Percentiles rank a stretch among this genome's conserved stretches.
Evolutionary conservation across 2,797 vertebrate genomes (phyloP).

Genomic region (Momotus momota): DNA sequence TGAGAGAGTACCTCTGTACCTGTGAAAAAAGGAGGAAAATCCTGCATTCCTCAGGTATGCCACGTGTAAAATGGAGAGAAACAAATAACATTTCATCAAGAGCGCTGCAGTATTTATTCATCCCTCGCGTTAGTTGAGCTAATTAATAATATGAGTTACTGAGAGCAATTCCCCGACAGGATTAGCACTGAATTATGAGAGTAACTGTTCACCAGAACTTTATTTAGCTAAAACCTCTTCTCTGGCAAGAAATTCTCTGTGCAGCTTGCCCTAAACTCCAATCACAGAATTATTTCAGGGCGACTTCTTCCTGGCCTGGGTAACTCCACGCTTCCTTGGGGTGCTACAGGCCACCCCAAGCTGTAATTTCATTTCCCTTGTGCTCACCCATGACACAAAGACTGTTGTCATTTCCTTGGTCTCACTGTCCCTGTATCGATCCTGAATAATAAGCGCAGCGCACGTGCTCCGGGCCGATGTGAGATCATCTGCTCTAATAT

Average conservation of each 20-base stretch:
- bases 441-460: background rate
- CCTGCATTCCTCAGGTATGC: background rate
- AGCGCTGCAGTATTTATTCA: background rate
- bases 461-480: background rate
- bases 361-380: background rate
- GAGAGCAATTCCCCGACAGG: background rate
- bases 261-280: background rate
- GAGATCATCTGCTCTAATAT: background rate
- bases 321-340: background rate
- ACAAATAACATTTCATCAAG: background rate
- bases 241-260: background rate
- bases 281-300: background rate
- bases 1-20: background rate
- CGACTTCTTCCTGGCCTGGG: background rate
- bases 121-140: background rate
- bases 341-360: background rate
- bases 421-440: background rate
- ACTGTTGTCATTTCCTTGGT: background rate
- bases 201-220: background rate
- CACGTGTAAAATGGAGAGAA: background rate
- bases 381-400: background rate
- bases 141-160: background rate
- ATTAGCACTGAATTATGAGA: background rate
- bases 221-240: constrained; percentile 4
- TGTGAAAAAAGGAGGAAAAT: background rate